phyloP scores from a whole-genome alignment of 2,888 invertebrate genomes.

The Dicyrtoma fusca region DNA sequence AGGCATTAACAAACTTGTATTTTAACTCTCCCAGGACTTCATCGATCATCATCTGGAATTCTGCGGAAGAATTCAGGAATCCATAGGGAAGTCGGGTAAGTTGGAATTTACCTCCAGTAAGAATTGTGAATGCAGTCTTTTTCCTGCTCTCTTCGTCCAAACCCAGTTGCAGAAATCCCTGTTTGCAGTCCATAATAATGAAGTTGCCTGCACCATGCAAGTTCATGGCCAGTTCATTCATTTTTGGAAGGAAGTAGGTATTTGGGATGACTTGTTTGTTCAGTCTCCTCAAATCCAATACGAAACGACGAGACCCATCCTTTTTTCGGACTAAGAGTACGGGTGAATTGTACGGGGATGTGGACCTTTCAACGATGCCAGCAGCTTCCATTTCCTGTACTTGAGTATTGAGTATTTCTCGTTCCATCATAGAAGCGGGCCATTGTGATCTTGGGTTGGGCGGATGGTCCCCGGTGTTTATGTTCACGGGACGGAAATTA shows the following conservation, averaged over 20 bases:
- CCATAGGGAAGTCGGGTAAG: not conserved
- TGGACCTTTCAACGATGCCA: conserved; percentile 56
- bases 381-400: conserved; percentile 52
- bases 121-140: conserved; percentile 25
- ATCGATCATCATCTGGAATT: conserved; percentile 18
- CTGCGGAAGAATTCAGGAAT: not conserved
- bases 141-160: conserved; percentile 2
- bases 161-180: conserved; percentile 15
- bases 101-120: conserved; percentile 16
- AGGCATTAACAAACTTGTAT: too few species aligned
- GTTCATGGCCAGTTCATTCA: conserved; percentile 29
- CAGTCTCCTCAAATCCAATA: conserved; percentile 44
- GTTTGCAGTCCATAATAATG: conserved; percentile 37
- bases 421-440: conserved; percentile 1
- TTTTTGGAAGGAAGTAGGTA: conserved; percentile 37
- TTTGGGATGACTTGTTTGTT: conserved; percentile 39
- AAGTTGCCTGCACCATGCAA: conserved; percentile 38
- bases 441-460: conserved; percentile 30
- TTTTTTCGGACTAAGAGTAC: conserved; percentile 59
- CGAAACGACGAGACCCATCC: conserved; percentile 49
- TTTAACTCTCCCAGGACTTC: not conserved
- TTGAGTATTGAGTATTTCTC: conserved; percentile 35
- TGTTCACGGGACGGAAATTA: too few species aligned
- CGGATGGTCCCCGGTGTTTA: conserved; percentile 31
- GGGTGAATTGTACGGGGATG: conserved; percentile 58